Evolutionary conservation across 2,113 vertebrate species (phyloP), one percentile per base, ranked within the genome.

Genomic region (Camelus dromedarius): DNA sequence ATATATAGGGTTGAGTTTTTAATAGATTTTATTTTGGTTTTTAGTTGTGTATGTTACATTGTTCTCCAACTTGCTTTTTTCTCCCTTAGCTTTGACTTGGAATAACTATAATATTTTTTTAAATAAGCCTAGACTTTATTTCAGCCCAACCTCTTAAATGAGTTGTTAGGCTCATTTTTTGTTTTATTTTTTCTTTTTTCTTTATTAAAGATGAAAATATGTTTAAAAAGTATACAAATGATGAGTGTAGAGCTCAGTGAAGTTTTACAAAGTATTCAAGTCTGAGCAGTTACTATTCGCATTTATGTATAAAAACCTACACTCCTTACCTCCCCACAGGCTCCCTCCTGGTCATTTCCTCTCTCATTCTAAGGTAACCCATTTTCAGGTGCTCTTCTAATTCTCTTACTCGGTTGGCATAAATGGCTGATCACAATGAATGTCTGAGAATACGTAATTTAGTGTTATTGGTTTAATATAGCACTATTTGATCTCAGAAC

Each of bases 121-220:
- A 77, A 72, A 60, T n/a, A 86, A 91, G 18, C 18, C 42, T 56
- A 86, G 24, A 70, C 58, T 58, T 54, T 72, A 77, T n/a, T 77
- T 89, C 30, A 95, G 13, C 10, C 38, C 8, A 88, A 24, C 50
- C n/a, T 81, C 72, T 93, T 90, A 73, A 50, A 26, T 93, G 58
- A 4, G 2, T 60, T 90, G 14, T 92, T 76, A 64, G 62, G 76
- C 24, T 82, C 15, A 2, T 82, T 91, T 92, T 77, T 72, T 54
- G 35, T 72, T 64, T 93, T 50, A 50, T 19, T 87, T 81, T 69
- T 91, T 86, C 15, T 87, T 81, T 69, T 91, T 86, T 62, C 14
- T 66, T 83, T 69, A 89, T 64, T 94, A 70, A 89, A 89, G 52
- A 76, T 72, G 38, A 79, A 84, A 19, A 62, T 82, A 58, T 28